These are phyloP conservation scores for Coelinius sp. DNA, from an alignment of 2,888 invertebrate species.

Conservation along the genomic window DNA sequence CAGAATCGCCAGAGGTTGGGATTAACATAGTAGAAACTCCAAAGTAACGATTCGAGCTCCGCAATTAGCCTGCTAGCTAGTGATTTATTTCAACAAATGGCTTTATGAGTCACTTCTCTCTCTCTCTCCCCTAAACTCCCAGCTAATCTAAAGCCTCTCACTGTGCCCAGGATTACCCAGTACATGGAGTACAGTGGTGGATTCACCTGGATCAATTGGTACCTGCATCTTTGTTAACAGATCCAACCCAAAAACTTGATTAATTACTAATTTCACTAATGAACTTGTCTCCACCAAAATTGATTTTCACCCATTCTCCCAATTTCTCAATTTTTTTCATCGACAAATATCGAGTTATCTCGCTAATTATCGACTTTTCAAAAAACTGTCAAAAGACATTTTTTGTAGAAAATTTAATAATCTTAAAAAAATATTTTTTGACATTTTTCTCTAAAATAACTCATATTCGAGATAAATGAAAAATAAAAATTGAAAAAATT, in stretches of 20 bases:
- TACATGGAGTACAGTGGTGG: constrained; percentile 10
- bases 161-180: constrained; percentile 12
- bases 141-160: constrained; percentile 7
- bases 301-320: too few species aligned
- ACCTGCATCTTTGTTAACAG: constrained; percentile 16
- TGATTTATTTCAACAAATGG: constrained; percentile 24
- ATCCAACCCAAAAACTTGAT: background rate
- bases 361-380: too few species aligned
- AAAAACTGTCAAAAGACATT: too few species aligned
- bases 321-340: too few species aligned
- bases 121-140: constrained; percentile 1
- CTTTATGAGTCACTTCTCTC: constrained; percentile 11
- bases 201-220: constrained; percentile 2
- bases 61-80: constrained; percentile 27
- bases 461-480: background rate
- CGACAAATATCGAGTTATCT: too few species aligned
- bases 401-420: too few species aligned
- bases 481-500: background rate
- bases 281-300: too few species aligned
- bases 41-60: constrained; percentile 8
- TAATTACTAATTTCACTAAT: constrained; percentile 8
- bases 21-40: background rate
- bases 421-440: too few species aligned
- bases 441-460: background rate
- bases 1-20: background rate